Evolutionary conservation across 2,888 invertebrate genomes (phyloP).

Genomic region (Epsilonema sp.): DNA sequence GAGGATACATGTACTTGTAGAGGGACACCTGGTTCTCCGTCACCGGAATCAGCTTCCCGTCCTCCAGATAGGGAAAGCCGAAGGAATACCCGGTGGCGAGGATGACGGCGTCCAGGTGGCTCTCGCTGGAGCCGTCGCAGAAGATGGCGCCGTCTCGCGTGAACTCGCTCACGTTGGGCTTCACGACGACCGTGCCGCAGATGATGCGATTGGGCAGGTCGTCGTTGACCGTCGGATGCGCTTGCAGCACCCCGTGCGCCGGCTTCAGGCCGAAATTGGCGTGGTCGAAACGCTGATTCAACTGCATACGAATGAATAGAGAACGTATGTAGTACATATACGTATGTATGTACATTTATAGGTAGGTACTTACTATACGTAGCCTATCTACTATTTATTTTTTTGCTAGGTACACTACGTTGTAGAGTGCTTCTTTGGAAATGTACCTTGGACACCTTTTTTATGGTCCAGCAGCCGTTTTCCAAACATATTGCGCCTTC

Average conservation of each 20-base stretch:
- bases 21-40: constrained; percentile 21
- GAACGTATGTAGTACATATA: too few relatives aligned
- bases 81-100: constrained; percentile 29
- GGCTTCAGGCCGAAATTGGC: constrained; percentile 31
- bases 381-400: too few relatives aligned
- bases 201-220: constrained; percentile 34
- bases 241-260: constrained; percentile 19
- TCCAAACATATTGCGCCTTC: too few relatives aligned
- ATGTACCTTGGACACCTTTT: too few relatives aligned
- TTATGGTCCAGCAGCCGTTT: too few relatives aligned
- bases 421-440: too few relatives aligned
- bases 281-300: constrained; percentile 23
- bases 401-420: too few relatives aligned
- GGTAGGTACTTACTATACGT: too few relatives aligned
- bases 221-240: constrained; percentile 30
- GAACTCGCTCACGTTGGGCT: constrained; percentile 14
- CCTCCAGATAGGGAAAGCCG: constrained; percentile 32
- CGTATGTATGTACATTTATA: too few relatives aligned
- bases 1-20: constrained; percentile 32
- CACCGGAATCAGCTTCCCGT: constrained; percentile 16
- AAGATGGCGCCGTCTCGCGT: constrained; percentile 12
- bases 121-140: constrained; percentile 15
- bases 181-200: constrained; percentile 18
- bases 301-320: constrained; percentile 12
- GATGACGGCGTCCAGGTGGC: constrained; percentile 27